A percentile compares a stretch with the other conserved stretches of the same genome.
Conservation (phyloP, 2,797 vertebrate species). For the Enteromius afrohamiltoni region DNA sequence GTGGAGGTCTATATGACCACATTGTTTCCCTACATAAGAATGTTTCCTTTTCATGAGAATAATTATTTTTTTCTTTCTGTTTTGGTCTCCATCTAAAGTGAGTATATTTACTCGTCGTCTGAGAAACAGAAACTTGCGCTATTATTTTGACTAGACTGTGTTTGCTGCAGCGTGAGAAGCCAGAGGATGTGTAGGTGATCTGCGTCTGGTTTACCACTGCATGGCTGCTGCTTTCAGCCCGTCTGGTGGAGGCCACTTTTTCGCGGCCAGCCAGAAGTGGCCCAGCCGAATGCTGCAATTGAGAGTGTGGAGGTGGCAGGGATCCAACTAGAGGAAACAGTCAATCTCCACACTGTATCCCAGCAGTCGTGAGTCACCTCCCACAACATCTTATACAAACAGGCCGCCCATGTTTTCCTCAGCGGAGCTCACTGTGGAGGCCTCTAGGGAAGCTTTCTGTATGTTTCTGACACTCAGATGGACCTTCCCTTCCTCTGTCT, state of each 20-base stretch:
- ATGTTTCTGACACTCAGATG: not conserved
- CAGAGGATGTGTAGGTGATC: conserved; percentile 84
- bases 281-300: conserved; percentile 49
- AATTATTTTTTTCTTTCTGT: not conserved
- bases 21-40: not conserved
- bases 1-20: not conserved
- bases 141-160: conserved; percentile 86
- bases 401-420: conserved; percentile 13
- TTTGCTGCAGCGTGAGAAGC: conserved; percentile 73
- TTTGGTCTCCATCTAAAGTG: not conserved
- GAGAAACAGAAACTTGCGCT: conserved; percentile 73
- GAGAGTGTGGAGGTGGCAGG: conserved; percentile 35
- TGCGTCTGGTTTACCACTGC: conserved; percentile 76
- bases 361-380: conserved; percentile 12
- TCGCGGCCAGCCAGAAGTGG: conserved; percentile 30
- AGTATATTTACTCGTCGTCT: conserved; percentile 55
- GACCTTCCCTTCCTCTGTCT: not conserved
- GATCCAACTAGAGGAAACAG: conserved; percentile 33
- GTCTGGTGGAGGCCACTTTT: conserved; percentile 65
- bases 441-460: not conserved
- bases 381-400: conserved; percentile 32
- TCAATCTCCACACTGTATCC: conserved; percentile 5
- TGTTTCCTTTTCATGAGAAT: not conserved
- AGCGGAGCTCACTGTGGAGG: not conserved
- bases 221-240: conserved; percentile 59